Evolutionary conservation across 64 coral and sea anemone genomes (phyloP), one percentile per base, ranked within the genome.

Genomic region (Porites lutea): DNA sequence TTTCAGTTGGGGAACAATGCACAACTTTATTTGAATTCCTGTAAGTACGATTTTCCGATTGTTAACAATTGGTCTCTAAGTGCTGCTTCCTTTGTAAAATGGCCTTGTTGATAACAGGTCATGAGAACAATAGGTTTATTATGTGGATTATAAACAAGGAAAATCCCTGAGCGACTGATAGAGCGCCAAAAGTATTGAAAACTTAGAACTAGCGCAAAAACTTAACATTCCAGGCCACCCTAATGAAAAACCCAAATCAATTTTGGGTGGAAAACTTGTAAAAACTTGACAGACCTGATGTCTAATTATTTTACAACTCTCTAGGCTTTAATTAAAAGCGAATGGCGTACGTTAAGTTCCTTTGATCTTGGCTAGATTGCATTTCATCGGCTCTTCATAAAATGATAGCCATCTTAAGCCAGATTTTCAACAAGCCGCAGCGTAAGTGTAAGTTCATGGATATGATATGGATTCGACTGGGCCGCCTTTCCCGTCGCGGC

Each of bases 341-440:
- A 81, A 81, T 46, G 60, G 80, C 61, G 67, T 65, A 43, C 20
- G 61, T n/a, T 65, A 83, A 66, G 15, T 19, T 52, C 18, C 45
- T 64, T 82, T 82, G 54, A 47, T 82, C 79, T 47, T 65, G 1
- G 44, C 78, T 15, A 27, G 78, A 80, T 80, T 58, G 54, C 22
- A 80, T 80, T 80, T 80, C 78, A 80, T 80, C 55, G 15, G 61
- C 61, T 16, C 46, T 68, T 84, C 81, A 84, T 50, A 48, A 52
- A 48, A 13, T 46, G 81, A 84, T 84, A 84, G 81, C 81, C 45
- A 68, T 68, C 81, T 84, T 13, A 84, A 84, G 81, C 44, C 62
- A 50, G 59, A 84, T 65, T 84, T 84, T 84, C 81, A 84, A 52
- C 61, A 84, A 52, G 81, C 81, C 59, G 62, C 63, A 84, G 45